phyloP scores from a whole-genome alignment of 2,888 invertebrate species.

The Mamestra brassicae region DNA sequence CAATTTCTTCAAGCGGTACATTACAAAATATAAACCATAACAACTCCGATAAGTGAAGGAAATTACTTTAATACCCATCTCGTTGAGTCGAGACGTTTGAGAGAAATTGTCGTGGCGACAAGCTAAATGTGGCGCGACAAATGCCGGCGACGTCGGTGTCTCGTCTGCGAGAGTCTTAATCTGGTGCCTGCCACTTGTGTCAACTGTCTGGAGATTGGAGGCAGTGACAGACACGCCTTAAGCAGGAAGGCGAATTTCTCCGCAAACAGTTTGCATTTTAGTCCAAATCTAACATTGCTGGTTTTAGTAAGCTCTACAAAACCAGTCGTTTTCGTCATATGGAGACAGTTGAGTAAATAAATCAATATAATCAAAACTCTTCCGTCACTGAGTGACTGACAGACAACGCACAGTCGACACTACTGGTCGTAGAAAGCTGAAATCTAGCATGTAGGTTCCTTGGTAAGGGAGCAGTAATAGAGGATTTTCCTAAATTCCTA shows the following conservation, averaged over 20 bases:
- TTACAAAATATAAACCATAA: conserved; percentile 8
- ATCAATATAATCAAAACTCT: no score
- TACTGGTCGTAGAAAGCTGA: no score
- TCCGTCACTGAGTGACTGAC: no score
- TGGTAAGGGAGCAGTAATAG: no score
- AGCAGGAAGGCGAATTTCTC: background rate
- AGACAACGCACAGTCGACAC: no score
- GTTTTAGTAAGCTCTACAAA: conserved; percentile 1
- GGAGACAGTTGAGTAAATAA: background rate
- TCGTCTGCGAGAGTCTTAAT: conserved; percentile 34
- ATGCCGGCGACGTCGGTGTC: conserved; percentile 5
- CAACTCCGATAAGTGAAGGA: conserved; percentile 17
- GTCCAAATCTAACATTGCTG: background rate
- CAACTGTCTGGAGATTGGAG: conserved; percentile 29
- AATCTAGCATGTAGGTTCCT: no score
- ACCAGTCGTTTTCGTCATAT: background rate
- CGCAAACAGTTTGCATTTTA: background rate
- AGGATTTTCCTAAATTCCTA: no score
- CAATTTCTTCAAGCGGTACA: conserved; percentile 14
- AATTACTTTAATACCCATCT: conserved; percentile 32
- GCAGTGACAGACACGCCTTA: conserved; percentile 21
- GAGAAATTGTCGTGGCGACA: conserved; percentile 28
- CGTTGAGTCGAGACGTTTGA: conserved; percentile 25
- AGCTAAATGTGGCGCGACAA: background rate
- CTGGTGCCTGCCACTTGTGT: conserved; percentile 38